Conservation (phyloP, 2,888 invertebrate species). For the Prosopocoilus inquinatus region DNA sequence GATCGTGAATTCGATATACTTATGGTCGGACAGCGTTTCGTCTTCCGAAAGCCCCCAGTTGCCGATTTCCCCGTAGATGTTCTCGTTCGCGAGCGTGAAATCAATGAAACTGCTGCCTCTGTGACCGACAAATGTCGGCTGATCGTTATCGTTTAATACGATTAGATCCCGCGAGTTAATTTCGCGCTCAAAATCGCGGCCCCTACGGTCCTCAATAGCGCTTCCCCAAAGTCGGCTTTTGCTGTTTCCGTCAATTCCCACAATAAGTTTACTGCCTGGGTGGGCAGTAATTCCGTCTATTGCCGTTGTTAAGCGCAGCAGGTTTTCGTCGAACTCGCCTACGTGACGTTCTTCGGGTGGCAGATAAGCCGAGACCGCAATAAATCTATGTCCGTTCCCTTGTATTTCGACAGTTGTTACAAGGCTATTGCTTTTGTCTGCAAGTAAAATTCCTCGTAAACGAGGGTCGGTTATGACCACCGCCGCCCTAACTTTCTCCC, state of each 20-base stretch:
- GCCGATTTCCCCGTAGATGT: not conserved
- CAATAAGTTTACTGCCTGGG: not conserved
- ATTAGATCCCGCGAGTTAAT: too few species aligned
- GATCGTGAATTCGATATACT: not conserved
- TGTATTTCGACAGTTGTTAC: not conserved
- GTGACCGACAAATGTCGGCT: not conserved
- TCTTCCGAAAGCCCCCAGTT: not conserved
- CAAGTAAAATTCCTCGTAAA: not conserved
- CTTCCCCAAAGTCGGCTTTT: not conserved
- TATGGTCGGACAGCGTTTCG: conserved; percentile 2
- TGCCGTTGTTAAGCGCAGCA: too few species aligned
- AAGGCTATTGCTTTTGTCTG: not conserved
- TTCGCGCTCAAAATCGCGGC: too few species aligned
- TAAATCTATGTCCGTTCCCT: not conserved
- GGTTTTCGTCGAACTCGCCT: not conserved
- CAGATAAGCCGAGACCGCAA: not conserved
- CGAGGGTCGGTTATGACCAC: not conserved
- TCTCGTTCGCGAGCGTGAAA: not conserved
- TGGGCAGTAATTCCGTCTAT: too few species aligned
- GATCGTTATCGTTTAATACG: not conserved
- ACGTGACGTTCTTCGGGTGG: not conserved
- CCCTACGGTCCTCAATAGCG: not conserved
- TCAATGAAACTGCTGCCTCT: not conserved
- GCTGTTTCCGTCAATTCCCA: not conserved
- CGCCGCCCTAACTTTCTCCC: not conserved